Conservation (phyloP, 2,113 vertebrate genomes). For the Pelusios castaneus region DNA sequence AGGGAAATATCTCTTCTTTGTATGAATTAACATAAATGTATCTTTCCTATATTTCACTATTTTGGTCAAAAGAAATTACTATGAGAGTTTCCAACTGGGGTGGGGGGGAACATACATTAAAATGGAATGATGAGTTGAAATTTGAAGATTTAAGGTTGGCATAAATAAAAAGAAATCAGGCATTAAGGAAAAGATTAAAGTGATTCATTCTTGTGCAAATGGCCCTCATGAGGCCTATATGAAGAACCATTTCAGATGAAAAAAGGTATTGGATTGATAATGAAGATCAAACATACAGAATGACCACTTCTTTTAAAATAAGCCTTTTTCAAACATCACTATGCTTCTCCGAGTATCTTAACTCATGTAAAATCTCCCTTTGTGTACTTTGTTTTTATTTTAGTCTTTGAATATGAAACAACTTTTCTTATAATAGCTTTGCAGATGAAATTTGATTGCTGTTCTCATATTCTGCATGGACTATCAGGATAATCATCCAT, state of each 20-base stretch:
- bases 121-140: conserved; percentile 39
- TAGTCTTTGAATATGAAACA: not conserved
- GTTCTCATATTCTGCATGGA: not conserved
- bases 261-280: not conserved
- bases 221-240: not conserved
- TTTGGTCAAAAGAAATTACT: conserved; percentile 47
- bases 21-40: conserved; percentile 16
- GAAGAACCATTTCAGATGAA: not conserved
- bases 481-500: not conserved
- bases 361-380: not conserved
- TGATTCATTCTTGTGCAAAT: not conserved
- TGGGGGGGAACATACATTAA: conserved; percentile 47
- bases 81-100: not conserved
- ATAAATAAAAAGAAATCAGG: not conserved
- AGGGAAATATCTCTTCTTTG: conserved; percentile 33
- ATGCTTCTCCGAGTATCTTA: not conserved
- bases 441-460: not conserved
- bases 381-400: conserved; percentile 3
- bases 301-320: not conserved
- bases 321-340: not conserved
- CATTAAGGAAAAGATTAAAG: not conserved
- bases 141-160: not conserved
- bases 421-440: not conserved
- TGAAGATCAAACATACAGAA: not conserved
- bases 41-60: not conserved